Evolutionary conservation across 1,140 invertebrate genomes (phyloP), one percentile per base, ranked within the genome.

Genomic region (Wiebesia pumilae): DNA sequence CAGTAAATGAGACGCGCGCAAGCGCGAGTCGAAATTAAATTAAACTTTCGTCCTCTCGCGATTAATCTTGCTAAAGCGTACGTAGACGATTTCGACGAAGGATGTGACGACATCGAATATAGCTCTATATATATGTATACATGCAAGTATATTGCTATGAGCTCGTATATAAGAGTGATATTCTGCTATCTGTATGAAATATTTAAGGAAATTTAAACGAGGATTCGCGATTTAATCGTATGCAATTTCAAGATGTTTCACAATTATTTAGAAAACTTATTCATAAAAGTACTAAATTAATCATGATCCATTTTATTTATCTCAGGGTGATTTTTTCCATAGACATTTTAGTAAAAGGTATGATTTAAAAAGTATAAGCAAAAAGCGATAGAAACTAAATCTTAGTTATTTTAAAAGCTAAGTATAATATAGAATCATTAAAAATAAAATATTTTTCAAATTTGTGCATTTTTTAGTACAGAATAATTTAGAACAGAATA

Each of bases 11-110:
- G 88, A 90, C 88, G 87, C 88, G 85, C 80, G 58, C 30, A 69
- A 24, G 51, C 65, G 83, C 87, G 86, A 89, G 87, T 88, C 89
- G 88, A 89, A 90, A 90, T 90, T 90, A 90, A 90, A 90, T 90
- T 90, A 90, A 90, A 90, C 88, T 90, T 90, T 90, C 82, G 88
- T 80, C 85, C 85, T 51, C 35, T 35, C 81, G 88, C 88, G 89
- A 90, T 91, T 90, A 90, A 89, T 90, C 87, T 89, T 73, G 35
- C 54, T 4, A 43, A 62, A 81, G 87, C 84, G 83, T 85, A 87
- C 87, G 82, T 87, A 62, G 77, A 73, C 77, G 54, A 87, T 81
- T 81, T 77, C 79, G 51, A 62, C 38, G 43, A 43, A 21, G 75
- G 30, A 69, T 85, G 33, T 78, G 51, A 79, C 30, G 51, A 54